phyloP scores from a whole-genome alignment of 2,113 vertebrate genomes.

The Bagarius yarrelli region DNA sequence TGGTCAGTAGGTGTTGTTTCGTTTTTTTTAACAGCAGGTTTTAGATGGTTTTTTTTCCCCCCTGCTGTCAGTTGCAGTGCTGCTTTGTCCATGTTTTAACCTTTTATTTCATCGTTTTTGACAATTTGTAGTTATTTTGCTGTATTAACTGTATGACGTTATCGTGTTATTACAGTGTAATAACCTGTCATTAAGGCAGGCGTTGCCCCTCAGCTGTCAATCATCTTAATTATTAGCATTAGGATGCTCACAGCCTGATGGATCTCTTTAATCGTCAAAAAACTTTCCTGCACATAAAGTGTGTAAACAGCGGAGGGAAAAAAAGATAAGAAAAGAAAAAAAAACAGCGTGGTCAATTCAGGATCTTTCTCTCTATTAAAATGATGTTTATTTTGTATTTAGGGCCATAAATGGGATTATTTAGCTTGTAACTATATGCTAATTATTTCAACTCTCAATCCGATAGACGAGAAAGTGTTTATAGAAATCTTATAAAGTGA shows the following conservation, averaged over 20 bases:
- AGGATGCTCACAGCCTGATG: constrained; percentile 73
- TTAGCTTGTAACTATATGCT: constrained; percentile 61
- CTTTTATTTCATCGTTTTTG: too few relatives aligned
- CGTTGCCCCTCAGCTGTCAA: constrained; percentile 71
- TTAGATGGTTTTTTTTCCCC: too few relatives aligned
- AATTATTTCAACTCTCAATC: constrained; percentile 60
- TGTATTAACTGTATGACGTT: too few relatives aligned
- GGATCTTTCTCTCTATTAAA: constrained; percentile 31
- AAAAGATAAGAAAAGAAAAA: too few relatives aligned
- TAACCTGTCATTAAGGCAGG: constrained; percentile 34
- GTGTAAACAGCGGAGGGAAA: too few relatives aligned
- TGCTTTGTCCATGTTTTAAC: too few relatives aligned
- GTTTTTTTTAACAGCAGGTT: background rate
- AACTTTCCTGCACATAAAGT: too few relatives aligned
- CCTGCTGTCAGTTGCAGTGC: too few relatives aligned
- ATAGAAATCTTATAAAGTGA: constrained; percentile 53
- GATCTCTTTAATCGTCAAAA: constrained; percentile 71
- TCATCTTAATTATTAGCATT: constrained; percentile 79
- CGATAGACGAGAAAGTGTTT: constrained; percentile 56
- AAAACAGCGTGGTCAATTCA: constrained; percentile 44
- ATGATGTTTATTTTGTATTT: constrained; percentile 54
- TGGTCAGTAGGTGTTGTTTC: background rate
- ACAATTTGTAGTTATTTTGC: too few relatives aligned
- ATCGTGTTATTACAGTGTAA: background rate
- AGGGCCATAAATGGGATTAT: constrained; percentile 65